A percentile compares a stretch with the other conserved stretches of the same genome.
phyloP scores from a whole-genome alignment of 2,797 vertebrate genomes.

The Micropoecilia bifurca region DNA sequence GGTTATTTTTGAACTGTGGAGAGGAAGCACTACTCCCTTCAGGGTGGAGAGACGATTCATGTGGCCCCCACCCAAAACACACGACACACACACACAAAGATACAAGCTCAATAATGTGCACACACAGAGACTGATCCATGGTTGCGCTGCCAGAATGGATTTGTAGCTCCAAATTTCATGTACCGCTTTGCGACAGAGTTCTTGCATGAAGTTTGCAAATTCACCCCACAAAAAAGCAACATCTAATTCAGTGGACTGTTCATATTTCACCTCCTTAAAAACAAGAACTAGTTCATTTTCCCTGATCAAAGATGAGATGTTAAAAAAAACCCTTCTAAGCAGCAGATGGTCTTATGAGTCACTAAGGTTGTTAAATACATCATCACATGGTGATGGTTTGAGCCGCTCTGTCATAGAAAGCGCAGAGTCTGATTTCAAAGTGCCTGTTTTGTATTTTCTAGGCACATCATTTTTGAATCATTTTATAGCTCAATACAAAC shows the following conservation, averaged over 20 bases:
- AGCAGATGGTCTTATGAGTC: neutral
- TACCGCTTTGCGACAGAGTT: neutral
- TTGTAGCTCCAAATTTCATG: neutral
- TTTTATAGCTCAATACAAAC: too few species aligned
- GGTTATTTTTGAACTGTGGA: conserved; percentile 79
- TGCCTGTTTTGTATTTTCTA: too few species aligned
- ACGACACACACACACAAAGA: conserved; percentile 32
- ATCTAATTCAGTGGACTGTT: neutral
- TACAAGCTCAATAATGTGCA: conserved; percentile 6
- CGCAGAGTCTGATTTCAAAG: neutral
- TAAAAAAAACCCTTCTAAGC: neutral
- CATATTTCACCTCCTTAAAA: neutral
- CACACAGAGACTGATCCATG: conserved; percentile 16
- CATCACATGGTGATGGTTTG: neutral
- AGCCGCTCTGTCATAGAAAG: neutral
- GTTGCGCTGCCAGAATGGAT: neutral
- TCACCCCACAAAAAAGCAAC: neutral
- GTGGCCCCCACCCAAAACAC: conserved; percentile 61
- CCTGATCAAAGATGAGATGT: neutral
- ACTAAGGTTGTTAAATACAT: neutral
- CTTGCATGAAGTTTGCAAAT: neutral
- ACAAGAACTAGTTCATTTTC: neutral
- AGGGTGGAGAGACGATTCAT: conserved; percentile 72
- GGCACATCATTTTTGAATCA: too few species aligned
- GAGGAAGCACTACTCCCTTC: conserved; percentile 78